Evolutionary conservation across 2,888 invertebrate genomes (phyloP).

Genomic region (Acanthosepion esculentum): DNA sequence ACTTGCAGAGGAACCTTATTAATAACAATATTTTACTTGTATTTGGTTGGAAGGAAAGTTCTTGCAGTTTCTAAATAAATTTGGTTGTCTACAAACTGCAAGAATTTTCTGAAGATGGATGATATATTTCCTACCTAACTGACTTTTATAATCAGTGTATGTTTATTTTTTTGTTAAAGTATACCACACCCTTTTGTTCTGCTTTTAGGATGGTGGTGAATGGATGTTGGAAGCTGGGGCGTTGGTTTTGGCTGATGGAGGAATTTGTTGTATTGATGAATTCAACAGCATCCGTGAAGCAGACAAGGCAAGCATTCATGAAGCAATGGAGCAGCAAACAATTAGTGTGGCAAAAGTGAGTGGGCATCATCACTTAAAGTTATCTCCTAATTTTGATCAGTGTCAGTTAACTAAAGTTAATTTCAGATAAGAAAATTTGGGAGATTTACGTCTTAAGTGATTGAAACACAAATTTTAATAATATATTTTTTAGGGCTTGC

Average conservation of each 20-base stretch:
- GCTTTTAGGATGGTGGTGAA: slow-evolving; percentile 85
- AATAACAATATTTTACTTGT: no score
- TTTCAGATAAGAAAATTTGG: no score
- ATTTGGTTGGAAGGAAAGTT: no score
- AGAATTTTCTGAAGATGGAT: neutral
- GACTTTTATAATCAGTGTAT: neutral
- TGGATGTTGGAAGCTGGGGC: slow-evolving; percentile 95
- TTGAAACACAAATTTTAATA: no score
- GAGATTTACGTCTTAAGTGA: no score
- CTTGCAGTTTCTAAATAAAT: no score
- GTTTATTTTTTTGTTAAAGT: neutral
- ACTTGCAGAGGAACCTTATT: no score
- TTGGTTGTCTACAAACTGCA: no score
- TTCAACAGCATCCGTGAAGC: slow-evolving; percentile 88
- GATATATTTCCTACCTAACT: neutral
- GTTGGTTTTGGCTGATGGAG: slow-evolving; percentile 89
- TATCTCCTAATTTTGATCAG: no score
- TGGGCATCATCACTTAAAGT: neutral
- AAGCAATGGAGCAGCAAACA: slow-evolving; percentile 96
- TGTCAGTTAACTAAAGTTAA: no score
- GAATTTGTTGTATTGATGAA: slow-evolving; percentile 93
- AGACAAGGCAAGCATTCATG: slow-evolving; percentile 89
- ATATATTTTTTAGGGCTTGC: no score
- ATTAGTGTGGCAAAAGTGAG: slow-evolving; percentile 90
- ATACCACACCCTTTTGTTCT: neutral